These are phyloP conservation scores for Myioborus miniatus DNA, from an alignment of 2,797 vertebrate genomes.

Conservation along the genomic window DNA sequence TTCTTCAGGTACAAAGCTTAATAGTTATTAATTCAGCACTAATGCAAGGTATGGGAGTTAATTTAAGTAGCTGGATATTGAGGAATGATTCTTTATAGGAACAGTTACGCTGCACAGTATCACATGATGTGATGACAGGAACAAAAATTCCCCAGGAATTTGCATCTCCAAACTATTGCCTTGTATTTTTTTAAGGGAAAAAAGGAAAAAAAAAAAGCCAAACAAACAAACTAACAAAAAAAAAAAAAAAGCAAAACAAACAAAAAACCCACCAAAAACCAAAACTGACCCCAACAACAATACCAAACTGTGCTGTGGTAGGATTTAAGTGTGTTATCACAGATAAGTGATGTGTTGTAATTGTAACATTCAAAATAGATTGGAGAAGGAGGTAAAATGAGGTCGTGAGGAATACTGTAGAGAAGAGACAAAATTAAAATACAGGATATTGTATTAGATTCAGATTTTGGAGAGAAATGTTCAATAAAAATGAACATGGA, in stretches of 20 bases:
- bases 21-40: not conserved
- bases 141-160: not conserved
- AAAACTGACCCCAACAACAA: no score
- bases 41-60: not conserved
- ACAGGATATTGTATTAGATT: not conserved
- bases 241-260: no score
- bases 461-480: not conserved
- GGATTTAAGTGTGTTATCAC: not conserved
- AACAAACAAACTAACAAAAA: no score
- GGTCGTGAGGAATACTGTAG: not conserved
- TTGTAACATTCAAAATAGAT: not conserved
- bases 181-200: not conserved
- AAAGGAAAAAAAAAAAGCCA: no score
- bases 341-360: not conserved
- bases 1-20: not conserved
- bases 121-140: not conserved
- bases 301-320: fast-evolving
- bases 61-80: not conserved
- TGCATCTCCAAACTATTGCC: not conserved
- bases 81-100: not conserved
- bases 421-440: not conserved
- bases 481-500: not conserved
- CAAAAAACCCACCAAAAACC: no score
- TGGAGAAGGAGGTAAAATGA: not conserved
- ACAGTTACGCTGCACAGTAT: not conserved